These are phyloP conservation scores for Oasisia sp. DNA, from an alignment of 2,888 invertebrate genomes.

Conservation along the genomic window DNA sequence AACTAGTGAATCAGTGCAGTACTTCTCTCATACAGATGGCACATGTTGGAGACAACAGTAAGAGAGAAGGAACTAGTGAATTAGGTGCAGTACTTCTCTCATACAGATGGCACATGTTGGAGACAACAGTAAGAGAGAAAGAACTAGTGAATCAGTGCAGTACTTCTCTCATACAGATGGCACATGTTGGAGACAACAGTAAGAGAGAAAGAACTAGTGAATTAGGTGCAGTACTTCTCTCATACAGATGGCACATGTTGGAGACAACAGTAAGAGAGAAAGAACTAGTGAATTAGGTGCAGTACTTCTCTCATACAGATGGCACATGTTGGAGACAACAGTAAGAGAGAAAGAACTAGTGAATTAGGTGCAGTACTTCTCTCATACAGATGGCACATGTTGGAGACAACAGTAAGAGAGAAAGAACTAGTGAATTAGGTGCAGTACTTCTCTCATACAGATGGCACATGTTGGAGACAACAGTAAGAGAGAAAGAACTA, in stretches of 20 bases:
- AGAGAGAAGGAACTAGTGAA: not conserved
- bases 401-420: not conserved
- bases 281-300: not conserved
- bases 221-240: conserved; percentile 78
- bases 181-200: not conserved
- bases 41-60: not conserved
- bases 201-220: not conserved
- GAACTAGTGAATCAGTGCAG: conserved; percentile 49
- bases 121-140: not conserved
- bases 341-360: not conserved
- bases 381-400: conserved; percentile 83
- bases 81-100: conserved; percentile 81
- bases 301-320: conserved; percentile 91
- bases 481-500: not conserved
- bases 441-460: conserved; percentile 88
- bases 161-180: conserved; percentile 93
- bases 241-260: conserved; percentile 77
- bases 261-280: not conserved
- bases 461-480: too few species aligned
- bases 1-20: conserved; percentile 51
- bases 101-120: conserved; percentile 73
- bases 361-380: conserved; percentile 75
- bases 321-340: not conserved
- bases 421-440: not conserved
- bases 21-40: conserved; percentile 95